These are phyloP conservation scores for Oophaga sylvatica DNA, from an alignment of 2,797 vertebrate species.

Conservation along the genomic window DNA sequence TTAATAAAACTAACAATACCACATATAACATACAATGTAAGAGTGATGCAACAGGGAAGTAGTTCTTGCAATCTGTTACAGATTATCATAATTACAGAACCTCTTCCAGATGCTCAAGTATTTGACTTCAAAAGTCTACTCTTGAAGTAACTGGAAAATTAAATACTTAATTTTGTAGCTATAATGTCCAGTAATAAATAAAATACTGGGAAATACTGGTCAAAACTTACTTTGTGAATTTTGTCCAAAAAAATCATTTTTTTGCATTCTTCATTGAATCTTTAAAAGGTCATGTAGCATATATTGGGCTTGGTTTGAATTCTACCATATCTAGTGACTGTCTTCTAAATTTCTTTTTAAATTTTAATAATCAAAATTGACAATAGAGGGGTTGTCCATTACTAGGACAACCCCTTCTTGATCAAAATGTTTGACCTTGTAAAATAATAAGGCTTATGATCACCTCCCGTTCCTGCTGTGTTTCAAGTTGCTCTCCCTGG, in stretches of 20 bases:
- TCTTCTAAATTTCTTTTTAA: not conserved
- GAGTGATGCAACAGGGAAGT: too few relatives aligned
- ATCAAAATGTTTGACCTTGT: too few relatives aligned
- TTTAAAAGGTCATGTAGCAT: not conserved
- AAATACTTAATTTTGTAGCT: not conserved
- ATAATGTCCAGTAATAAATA: not conserved
- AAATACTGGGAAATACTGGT: not conserved
- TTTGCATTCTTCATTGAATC: not conserved
- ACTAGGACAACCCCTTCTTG: too few relatives aligned
- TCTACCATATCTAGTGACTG: not conserved
- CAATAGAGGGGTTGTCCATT: not conserved
- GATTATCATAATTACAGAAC: not conserved
- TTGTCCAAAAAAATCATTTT: not conserved
- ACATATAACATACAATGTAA: too few relatives aligned
- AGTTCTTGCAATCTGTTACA: not conserved
- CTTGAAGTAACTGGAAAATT: too few relatives aligned
- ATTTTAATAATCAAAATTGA: not conserved
- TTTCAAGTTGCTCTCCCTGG: too few relatives aligned
- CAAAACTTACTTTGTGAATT: not conserved
- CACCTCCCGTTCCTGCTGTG: too few relatives aligned
- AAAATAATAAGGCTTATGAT: too few relatives aligned
- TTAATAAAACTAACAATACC: too few relatives aligned
- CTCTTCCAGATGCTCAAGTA: not conserved
- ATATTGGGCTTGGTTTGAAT: not conserved
- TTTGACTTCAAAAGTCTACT: not conserved